Conservation (phyloP, 2,888 invertebrate genomes). For the Therioaphis trifolii region DNA sequence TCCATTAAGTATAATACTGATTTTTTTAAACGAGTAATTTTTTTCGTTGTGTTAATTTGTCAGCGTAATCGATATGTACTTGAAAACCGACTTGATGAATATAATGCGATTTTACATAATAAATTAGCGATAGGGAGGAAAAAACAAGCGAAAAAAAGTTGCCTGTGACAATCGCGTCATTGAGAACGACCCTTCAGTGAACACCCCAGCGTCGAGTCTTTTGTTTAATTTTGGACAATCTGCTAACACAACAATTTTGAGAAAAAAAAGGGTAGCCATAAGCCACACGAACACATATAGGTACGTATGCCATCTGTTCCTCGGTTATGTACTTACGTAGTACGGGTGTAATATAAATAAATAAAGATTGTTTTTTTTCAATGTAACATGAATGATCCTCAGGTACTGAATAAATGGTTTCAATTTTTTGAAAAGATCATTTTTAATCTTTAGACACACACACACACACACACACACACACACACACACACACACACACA, state of each 20-base stretch:
- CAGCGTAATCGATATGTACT: constrained; percentile 41
- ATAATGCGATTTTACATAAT: constrained; percentile 46
- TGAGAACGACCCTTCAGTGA: constrained; percentile 41
- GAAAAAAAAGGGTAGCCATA: constrained; percentile 47
- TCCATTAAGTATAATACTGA: constrained; percentile 9
- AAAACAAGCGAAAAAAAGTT: constrained; percentile 15
- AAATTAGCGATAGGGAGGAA: constrained; percentile 38
- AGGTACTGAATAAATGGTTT: not conserved
- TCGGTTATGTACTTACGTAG: constrained; percentile 19
- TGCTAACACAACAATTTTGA: constrained; percentile 54
- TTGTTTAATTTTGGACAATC: constrained; percentile 56
- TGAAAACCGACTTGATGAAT: constrained; percentile 18
- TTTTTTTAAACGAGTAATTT: constrained; percentile 18
- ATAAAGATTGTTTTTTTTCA: constrained; percentile 13
- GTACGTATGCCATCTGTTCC: constrained; percentile 51
- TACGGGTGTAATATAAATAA: constrained; percentile 33
- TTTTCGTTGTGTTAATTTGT: constrained; percentile 25
- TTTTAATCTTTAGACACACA: constrained; percentile 22
- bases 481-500: too few species aligned
- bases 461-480: too few species aligned
- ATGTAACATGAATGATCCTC: constrained; percentile 4
- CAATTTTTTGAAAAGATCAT: constrained; percentile 7
- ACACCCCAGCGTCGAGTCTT: constrained; percentile 25
- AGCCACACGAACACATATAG: constrained; percentile 31
- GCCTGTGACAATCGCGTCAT: constrained; percentile 15